These are phyloP conservation scores for Drosophila suboccidentalis DNA, from an alignment of 2,888 invertebrate genomes.

Conservation along the genomic window DNA sequence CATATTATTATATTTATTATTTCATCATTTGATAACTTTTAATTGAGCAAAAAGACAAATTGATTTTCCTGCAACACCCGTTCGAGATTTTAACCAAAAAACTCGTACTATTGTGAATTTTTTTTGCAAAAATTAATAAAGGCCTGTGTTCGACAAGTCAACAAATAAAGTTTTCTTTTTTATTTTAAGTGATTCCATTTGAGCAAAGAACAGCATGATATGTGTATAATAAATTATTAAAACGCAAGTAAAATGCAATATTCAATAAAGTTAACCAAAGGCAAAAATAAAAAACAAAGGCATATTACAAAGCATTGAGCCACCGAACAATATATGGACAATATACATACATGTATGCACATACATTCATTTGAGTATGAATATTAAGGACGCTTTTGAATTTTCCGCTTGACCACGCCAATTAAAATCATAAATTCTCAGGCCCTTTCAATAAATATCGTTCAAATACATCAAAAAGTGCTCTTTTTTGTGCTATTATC, in stretches of 20 bases:
- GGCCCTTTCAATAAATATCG: slow-evolving; percentile 52
- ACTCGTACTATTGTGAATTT: slow-evolving; percentile 10
- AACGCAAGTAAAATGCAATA: slow-evolving; percentile 44
- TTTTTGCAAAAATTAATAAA: slow-evolving; percentile 25
- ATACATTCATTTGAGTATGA: slow-evolving; percentile 3
- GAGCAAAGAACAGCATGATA: slow-evolving; percentile 46
- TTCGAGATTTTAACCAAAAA: not conserved
- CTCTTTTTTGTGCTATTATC: slow-evolving; percentile 22
- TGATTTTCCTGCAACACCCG: slow-evolving; percentile 4
- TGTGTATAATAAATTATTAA: slow-evolving; percentile 51
- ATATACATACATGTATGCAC: not conserved
- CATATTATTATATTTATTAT: not conserved
- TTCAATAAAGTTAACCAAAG: slow-evolving; percentile 22
- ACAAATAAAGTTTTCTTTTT: slow-evolving; percentile 3
- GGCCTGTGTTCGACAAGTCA: slow-evolving; percentile 14
- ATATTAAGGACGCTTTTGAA: slow-evolving; percentile 42
- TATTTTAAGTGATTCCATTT: slow-evolving; percentile 43
- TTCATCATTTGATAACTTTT: slow-evolving; percentile 1
- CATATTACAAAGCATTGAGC: slow-evolving; percentile 46
- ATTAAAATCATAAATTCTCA: slow-evolving; percentile 77
- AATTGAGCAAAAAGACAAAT: slow-evolving; percentile 18
- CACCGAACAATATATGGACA: slow-evolving; percentile 2
- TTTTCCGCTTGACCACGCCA: slow-evolving; percentile 78
- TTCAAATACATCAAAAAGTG: slow-evolving; percentile 55
- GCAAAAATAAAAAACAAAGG: slow-evolving; percentile 22